Evolutionary conservation across 1,140 invertebrate species (phyloP).

Genomic region (Zaprionus inermis): DNA sequence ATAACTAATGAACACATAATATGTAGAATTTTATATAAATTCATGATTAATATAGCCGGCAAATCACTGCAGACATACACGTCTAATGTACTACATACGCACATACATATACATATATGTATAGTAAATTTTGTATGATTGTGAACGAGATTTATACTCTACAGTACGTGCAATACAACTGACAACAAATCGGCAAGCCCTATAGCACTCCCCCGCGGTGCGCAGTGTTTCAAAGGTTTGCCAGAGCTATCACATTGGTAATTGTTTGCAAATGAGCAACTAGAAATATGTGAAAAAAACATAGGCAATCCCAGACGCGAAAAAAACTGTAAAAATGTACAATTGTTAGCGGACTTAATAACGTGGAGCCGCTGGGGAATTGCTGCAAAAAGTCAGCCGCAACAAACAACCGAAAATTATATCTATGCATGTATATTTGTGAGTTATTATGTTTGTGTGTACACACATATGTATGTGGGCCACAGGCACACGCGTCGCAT

Average conservation of each 20-base stretch:
- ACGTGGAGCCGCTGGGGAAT: slow-evolving; percentile 16
- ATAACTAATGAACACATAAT: background rate
- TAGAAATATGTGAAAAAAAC: slow-evolving; percentile 15
- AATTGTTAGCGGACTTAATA: slow-evolving; percentile 15
- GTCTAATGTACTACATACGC: background rate
- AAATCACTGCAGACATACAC: background rate
- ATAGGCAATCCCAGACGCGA: background rate
- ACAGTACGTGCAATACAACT: slow-evolving; percentile 15
- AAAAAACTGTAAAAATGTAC: background rate
- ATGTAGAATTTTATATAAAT: background rate
- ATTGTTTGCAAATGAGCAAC: background rate
- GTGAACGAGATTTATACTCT: background rate
- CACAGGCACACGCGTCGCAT: background rate
- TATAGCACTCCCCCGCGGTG: background rate
- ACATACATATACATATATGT: background rate
- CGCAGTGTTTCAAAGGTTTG: background rate
- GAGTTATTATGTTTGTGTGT: background rate
- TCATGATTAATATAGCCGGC: background rate
- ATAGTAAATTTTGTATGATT: background rate
- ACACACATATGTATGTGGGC: background rate
- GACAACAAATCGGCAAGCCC: slow-evolving; percentile 11
- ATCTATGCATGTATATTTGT: background rate
- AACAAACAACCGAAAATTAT: background rate
- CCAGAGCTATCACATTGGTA: background rate
- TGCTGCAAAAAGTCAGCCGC: background rate